A percentile compares a stretch with the other conserved stretches of the same genome.
Evolutionary conservation across 2,113 vertebrate species (phyloP).

Genomic region (Chascanopsetta lugubris): DNA sequence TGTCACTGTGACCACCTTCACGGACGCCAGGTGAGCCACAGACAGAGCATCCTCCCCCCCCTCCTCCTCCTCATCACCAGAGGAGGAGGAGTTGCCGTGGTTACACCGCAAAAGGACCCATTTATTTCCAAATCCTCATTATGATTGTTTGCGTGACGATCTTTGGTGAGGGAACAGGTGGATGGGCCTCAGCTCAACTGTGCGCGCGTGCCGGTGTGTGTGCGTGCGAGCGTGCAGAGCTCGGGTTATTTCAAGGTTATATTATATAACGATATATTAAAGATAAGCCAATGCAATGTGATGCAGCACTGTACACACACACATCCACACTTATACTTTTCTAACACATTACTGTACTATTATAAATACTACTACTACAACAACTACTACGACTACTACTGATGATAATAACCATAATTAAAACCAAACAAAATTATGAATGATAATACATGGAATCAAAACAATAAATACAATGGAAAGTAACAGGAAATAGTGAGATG

Average conservation of each 20-base stretch:
- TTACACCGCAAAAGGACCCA: slow-evolving; percentile 69
- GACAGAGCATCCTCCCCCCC: slow-evolving; percentile 22
- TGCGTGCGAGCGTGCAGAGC: slow-evolving; percentile 12
- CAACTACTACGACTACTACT: too few relatives aligned
- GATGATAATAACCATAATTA: too few relatives aligned
- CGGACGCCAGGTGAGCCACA: slow-evolving; percentile 63
- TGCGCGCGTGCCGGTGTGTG: slow-evolving; percentile 9
- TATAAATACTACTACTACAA: too few relatives aligned
- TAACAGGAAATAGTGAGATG: too few relatives aligned
- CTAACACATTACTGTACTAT: too few relatives aligned
- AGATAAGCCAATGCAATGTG: background rate
- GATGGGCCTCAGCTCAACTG: slow-evolving; percentile 30
- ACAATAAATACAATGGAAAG: too few relatives aligned
- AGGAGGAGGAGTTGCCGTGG: slow-evolving; percentile 78
- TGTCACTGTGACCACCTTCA: slow-evolving; percentile 43
- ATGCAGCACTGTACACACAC: background rate
- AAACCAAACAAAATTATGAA: too few relatives aligned
- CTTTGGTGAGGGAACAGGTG: slow-evolving; percentile 53
- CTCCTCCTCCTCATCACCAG: slow-evolving; percentile 25
- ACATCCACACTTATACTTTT: background rate
- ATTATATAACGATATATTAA: background rate
- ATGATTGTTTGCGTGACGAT: too few relatives aligned
- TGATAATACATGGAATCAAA: too few relatives aligned
- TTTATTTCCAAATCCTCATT: background rate
- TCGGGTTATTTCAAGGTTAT: slow-evolving; percentile 74